Evolutionary conservation across 2,113 vertebrate genomes (phyloP), one percentile per base, ranked within the genome.

Genomic region (Melanerpes formicivorus): DNA sequence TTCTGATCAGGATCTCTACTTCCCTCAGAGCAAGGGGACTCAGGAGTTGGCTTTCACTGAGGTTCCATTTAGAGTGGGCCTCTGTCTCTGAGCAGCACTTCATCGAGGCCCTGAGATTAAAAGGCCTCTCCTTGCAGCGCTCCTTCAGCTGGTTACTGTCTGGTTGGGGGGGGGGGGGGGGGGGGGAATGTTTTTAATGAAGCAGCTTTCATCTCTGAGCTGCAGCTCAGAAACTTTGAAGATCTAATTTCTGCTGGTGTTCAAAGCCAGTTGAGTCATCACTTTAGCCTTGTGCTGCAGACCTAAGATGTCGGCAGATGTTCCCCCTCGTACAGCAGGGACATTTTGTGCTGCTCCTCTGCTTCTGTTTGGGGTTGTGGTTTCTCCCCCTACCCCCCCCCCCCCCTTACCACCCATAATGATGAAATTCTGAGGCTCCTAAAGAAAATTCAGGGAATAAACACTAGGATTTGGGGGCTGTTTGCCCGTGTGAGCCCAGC

Each of bases 381-480:
- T 34, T 34, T 34, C 34, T 34, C 34, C 34, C 34, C 34, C 21
- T 13, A 13, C 21, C 4, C 5, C 11, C 14, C 19, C 9, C 19
- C 46, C 46, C 18, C 18, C 18, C 48, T n/a, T 8, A 19, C 48
- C 50, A 10, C 50, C 10, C 22, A 12, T 6, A 32, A 11, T 5
- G n/a, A 40, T 71, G 3, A 46, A 83, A 44, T 58, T 63, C 44
- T n/a, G 32, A 9, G 18, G 42, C 21, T 19, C 21, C 48, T 30
- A 18, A 11, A 13, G 34, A 40, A 46, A 42, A 62, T 40, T 3
- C 34, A 21, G 30, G 48, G 30, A 22, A 11, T 42, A 29, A 66
- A 23, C 2, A 0, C 26, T 50, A 1, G 0, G 5, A 7, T 15
- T 10, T n/a, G 8, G 25, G 48, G 9, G 5, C 17, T 19, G 0